These are phyloP conservation scores for Bactericera cockerelli DNA, from an alignment of 1,140 invertebrate genomes.

Conservation along the genomic window DNA sequence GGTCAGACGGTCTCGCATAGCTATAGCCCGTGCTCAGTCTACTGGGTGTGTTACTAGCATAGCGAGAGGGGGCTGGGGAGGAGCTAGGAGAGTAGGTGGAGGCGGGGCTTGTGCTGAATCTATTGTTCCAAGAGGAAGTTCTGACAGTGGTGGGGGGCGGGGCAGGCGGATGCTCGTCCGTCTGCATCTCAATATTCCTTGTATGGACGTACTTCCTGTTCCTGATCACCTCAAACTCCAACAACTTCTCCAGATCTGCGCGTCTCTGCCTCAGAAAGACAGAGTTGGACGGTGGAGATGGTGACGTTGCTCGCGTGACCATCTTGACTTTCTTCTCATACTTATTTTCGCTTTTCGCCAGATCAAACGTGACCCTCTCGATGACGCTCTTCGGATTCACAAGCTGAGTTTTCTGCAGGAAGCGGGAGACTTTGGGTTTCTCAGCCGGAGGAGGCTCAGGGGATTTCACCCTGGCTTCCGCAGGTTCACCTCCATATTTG, in stretches of 20 bases:
- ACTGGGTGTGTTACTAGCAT: constrained; percentile 12
- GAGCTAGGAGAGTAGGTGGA: constrained; percentile 4
- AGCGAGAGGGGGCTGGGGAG: constrained; percentile 9
- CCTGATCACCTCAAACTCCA: constrained; percentile 45
- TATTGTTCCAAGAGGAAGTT: not conserved
- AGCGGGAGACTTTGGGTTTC: not conserved
- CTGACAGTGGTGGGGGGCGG: not conserved
- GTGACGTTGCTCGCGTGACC: constrained; percentile 55
- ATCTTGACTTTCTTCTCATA: constrained; percentile 33
- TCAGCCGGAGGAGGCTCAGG: not conserved
- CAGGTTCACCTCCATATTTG: not conserved
- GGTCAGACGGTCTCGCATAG: constrained; percentile 16
- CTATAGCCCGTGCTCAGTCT: constrained; percentile 12
- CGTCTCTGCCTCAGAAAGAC: constrained; percentile 42
- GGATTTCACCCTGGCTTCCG: not conserved
- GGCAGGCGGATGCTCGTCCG: not conserved
- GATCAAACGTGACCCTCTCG: not conserved
- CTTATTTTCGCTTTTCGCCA: not conserved
- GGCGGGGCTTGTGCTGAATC: not conserved
- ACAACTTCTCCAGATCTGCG: constrained; percentile 48
- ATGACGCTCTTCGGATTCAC: not conserved
- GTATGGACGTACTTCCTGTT: constrained; percentile 27
- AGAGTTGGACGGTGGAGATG: constrained; percentile 48
- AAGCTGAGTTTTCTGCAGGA: not conserved
- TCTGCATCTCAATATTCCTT: not conserved